Conservation (phyloP, 2,888 invertebrate species). For the Autographa gamma region DNA sequence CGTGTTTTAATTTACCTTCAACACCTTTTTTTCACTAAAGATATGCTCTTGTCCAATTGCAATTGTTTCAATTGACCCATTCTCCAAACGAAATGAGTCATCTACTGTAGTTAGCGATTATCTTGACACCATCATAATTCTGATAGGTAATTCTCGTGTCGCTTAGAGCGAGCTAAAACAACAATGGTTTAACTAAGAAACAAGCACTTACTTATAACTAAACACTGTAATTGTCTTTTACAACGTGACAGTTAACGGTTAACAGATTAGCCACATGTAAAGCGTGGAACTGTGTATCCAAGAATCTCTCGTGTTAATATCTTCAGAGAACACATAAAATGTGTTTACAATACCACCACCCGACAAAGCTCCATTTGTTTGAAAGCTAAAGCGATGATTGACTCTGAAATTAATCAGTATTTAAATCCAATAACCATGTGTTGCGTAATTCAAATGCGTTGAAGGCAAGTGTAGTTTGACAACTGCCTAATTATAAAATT, state of each 20-base stretch:
- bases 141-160: conserved; percentile 7
- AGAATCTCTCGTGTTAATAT: conserved; percentile 47
- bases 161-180: conserved; percentile 7
- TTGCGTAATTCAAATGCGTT: conserved; percentile 66
- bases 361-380: conserved; percentile 45
- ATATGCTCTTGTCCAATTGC: background rate
- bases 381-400: conserved; percentile 39
- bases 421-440: conserved; percentile 43
- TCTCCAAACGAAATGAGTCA: conserved; percentile 1
- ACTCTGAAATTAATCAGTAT: conserved; percentile 42
- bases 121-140: conserved; percentile 1
- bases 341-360: conserved; percentile 41
- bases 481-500: conserved; percentile 81
- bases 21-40: background rate
- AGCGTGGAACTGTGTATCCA: conserved; percentile 30
- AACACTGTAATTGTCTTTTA: conserved; percentile 28
- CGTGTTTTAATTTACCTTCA: conserved; percentile 44
- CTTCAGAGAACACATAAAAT: conserved; percentile 52
- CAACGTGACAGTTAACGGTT: conserved; percentile 32
- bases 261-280: conserved; percentile 43
- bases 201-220: conserved; percentile 13
- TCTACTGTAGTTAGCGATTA: background rate
- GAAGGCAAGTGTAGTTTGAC: conserved; percentile 73
- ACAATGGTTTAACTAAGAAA: conserved; percentile 7
- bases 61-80: conserved; percentile 4